Base-by-base conservation (phyloP, 1,140 invertebrate species). In the Himalopsyche phryganea region DNA sequence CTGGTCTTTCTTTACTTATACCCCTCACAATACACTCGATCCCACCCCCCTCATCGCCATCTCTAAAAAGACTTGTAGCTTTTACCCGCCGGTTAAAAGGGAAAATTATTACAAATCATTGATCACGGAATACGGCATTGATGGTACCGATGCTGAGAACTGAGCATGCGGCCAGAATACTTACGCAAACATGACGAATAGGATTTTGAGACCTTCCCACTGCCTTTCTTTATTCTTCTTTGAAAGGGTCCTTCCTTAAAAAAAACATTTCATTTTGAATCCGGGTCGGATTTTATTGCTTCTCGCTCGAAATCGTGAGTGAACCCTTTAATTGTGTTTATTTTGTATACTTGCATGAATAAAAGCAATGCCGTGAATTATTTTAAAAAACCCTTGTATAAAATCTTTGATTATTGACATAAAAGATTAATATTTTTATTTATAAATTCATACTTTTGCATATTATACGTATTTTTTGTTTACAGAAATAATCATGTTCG, bases 71-170 rank as follows among this genome's bases (percentile, higher is more conserved):
- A 57, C 52, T 56, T 57, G 42, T 52, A 38, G 53, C 60, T 61
- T 56, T 56, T 44, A 52, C 33, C 36, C 41, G 36, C 32, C 38
- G 32, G 38, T 44, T 57, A 48, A 56, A 57, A 61, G 42, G 60
- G 35, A 49, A 61, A 61, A 61, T 61, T 61, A 61, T 61, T 54
- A 41, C 53, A 57, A 57, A 57, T 57, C 60, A 61, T 61, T 61
- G 53, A 61, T 61, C 60, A 61, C 53, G 46, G 20, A 23, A 50
- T 18, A 13, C 45, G 51, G 14, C 19, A 6, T 32, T n/a, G 47
- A 38, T 47, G 54, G 13, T 35, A 33, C 13, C 19, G 6, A 13
- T 32, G 36, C 11, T 50, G 17, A 11, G 23, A 45, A 19, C n/a
- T 38, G 45, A 56, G 38, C 44, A 13, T 38, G 42, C 10, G 42